These are phyloP conservation scores for Bos indicus DNA, from an alignment of 2,113 vertebrate genomes.

Conservation along the genomic window DNA sequence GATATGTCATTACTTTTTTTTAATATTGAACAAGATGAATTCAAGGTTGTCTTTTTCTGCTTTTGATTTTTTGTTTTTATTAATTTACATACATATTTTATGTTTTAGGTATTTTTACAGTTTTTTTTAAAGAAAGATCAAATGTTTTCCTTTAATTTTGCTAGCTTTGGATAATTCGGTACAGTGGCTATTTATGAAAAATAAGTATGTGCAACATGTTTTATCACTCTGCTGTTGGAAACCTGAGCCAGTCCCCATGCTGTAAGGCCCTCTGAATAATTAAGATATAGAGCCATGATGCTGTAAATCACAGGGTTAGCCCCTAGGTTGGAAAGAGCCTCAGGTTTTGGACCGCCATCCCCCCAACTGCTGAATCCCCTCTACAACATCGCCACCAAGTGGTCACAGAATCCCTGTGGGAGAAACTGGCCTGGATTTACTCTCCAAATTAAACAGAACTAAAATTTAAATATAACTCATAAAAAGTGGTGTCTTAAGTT, in stretches of 20 bases:
- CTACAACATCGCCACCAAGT: conserved; percentile 70
- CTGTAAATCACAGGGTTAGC: not conserved
- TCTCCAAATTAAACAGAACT: not conserved
- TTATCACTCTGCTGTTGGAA: conserved; percentile 38
- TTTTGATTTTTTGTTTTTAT: not conserved
- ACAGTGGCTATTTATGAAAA: conserved; percentile 4
- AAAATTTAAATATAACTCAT: not conserved
- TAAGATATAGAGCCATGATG: conserved; percentile 31
- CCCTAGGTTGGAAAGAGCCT: not conserved
- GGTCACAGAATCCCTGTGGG: not conserved
- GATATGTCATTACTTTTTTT: not conserved
- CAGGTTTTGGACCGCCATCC: not conserved
- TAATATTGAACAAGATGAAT: not conserved
- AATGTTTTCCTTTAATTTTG: conserved; percentile 24
- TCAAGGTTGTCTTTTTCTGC: not conserved
- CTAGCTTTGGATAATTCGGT: not conserved
- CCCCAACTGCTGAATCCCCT: not conserved
- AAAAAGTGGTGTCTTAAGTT: not conserved
- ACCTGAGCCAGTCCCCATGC: not conserved
- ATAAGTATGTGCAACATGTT: not conserved
- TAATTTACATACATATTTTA: not conserved
- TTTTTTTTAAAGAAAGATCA: not conserved
- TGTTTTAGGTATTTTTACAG: not conserved
- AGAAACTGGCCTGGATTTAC: not conserved
- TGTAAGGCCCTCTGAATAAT: conserved; percentile 34